These are phyloP conservation scores for Elgaria multicarinata DNA, from an alignment of 2,113 vertebrate species.

Conservation along the genomic window DNA sequence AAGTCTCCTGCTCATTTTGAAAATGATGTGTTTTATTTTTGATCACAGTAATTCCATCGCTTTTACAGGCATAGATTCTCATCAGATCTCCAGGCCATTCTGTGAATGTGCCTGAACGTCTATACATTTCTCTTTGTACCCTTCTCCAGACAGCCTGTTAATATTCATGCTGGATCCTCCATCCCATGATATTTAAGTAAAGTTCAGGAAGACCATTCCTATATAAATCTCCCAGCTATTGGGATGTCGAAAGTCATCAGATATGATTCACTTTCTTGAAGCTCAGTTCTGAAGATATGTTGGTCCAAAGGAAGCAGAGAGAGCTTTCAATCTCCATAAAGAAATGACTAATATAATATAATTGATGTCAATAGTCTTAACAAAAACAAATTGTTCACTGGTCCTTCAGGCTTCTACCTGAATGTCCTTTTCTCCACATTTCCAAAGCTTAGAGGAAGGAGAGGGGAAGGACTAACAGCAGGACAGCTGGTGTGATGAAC, in stretches of 20 bases:
- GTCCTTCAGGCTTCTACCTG: neutral
- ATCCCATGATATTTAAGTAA: neutral
- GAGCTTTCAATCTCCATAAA: neutral
- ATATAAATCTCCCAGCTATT: neutral
- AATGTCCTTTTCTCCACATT: neutral
- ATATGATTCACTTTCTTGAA: neutral
- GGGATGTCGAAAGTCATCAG: neutral
- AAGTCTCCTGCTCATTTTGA: neutral
- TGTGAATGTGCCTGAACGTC: neutral
- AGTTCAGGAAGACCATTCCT: constrained; percentile 23
- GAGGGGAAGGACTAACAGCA: neutral
- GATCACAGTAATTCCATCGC: neutral
- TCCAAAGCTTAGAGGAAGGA: neutral
- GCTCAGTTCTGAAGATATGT: neutral
- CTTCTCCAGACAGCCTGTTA: neutral
- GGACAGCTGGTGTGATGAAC: neutral
- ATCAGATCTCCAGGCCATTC: neutral
- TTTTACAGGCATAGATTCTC: neutral
- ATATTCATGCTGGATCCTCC: neutral
- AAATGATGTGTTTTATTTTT: neutral
- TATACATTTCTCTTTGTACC: fast-evolving
- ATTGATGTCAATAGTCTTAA: neutral
- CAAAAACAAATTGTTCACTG: neutral
- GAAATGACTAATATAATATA: neutral
- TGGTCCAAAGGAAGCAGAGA: neutral